phyloP scores from a whole-genome alignment of 2,113 vertebrate species.

The Platanista minor region DNA sequence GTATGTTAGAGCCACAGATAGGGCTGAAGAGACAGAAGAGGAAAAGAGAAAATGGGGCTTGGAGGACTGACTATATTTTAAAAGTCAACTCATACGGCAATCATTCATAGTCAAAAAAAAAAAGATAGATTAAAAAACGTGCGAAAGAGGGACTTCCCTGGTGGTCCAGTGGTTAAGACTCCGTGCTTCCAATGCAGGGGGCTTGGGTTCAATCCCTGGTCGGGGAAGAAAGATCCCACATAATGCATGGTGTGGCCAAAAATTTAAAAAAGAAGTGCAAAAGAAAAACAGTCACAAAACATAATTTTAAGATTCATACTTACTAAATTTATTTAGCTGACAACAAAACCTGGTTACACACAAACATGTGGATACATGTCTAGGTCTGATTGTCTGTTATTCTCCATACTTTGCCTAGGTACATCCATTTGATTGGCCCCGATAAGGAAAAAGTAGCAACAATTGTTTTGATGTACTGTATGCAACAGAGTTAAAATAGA shows the following conservation, averaged over 20 bases:
- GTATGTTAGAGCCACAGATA: not conserved
- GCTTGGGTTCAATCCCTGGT: too few relatives aligned
- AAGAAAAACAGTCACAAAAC: not conserved
- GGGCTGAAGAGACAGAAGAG: not conserved
- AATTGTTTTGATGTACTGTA: not conserved
- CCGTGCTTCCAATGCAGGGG: too few relatives aligned
- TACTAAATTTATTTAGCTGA: not conserved
- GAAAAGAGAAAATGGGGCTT: not conserved
- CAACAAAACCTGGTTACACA: not conserved
- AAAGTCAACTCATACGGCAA: not conserved
- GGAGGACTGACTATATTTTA: not conserved
- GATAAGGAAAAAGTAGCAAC: not conserved
- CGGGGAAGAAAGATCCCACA: too few relatives aligned
- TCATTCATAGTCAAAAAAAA: not conserved
- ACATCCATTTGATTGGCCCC: not conserved
- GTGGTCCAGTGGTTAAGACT: too few relatives aligned
- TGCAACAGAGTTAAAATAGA: not conserved
- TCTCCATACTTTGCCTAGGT: not conserved
- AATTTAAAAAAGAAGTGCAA: not conserved
- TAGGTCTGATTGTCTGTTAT: not conserved
- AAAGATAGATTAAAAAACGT: not conserved
- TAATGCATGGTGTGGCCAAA: accelerated
- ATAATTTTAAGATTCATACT: not conserved
- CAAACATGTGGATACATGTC: not conserved
- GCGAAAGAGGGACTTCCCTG: not conserved